Evolutionary conservation across 92 coral and sea anemone genomes (phyloP).

Genomic region (Phymanthus crucifer): DNA sequence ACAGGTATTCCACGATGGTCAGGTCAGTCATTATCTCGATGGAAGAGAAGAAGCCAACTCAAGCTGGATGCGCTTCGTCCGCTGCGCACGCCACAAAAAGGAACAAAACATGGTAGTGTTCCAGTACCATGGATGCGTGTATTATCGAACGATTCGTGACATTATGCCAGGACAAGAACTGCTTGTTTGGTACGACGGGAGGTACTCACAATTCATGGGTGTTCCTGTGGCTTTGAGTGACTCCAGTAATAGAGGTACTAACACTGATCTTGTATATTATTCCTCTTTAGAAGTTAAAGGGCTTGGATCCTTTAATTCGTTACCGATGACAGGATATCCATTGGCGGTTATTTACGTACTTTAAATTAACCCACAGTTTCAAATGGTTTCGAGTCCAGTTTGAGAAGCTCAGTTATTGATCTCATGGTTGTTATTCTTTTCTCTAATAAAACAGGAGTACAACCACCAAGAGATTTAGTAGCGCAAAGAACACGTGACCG

Average conservation of each 20-base stretch:
- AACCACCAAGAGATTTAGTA: slow-evolving; percentile 96
- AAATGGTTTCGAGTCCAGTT: too few relatives aligned
- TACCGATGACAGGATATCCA: too few relatives aligned
- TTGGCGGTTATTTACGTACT: too few relatives aligned
- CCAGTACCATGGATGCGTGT: slow-evolving; percentile 98
- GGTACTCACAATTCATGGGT: slow-evolving; percentile 96
- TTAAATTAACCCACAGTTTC: too few relatives aligned
- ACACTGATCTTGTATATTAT: neutral
- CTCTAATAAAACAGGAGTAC: slow-evolving; percentile 65
- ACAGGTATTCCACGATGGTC: slow-evolving; percentile 98
- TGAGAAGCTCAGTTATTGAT: neutral
- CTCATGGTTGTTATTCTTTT: neutral
- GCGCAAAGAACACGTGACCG: slow-evolving; percentile 86
- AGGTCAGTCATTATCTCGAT: slow-evolving; percentile 97
- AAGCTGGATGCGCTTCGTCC: slow-evolving; percentile 99
- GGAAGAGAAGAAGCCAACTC: slow-evolving; percentile 95
- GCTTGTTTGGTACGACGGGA: slow-evolving; percentile 94
- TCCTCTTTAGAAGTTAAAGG: too few relatives aligned
- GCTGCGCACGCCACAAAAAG: slow-evolving; percentile 96
- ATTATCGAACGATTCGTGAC: slow-evolving; percentile 92
- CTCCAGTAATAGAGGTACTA: slow-evolving; percentile 85
- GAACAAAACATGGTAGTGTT: slow-evolving; percentile 99
- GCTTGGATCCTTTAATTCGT: too few relatives aligned
- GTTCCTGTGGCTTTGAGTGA: slow-evolving; percentile 94
- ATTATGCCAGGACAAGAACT: slow-evolving; percentile 92